These are phyloP conservation scores for Paratilapia polleni DNA, from an alignment of 2,113 vertebrate genomes.

Conservation along the genomic window DNA sequence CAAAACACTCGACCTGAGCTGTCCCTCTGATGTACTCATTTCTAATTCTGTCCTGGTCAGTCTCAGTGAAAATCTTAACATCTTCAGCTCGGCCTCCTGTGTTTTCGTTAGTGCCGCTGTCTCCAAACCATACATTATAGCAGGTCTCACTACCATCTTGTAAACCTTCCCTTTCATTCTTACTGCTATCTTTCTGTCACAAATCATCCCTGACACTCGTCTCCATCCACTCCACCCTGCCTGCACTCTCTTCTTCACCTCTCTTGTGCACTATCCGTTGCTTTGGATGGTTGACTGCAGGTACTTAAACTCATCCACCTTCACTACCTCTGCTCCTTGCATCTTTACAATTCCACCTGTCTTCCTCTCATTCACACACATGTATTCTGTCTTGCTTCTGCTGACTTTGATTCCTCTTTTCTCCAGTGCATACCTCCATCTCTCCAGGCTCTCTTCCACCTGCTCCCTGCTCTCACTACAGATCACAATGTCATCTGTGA, in stretches of 20 bases:
- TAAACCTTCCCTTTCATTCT: no score
- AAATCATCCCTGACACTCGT: background rate
- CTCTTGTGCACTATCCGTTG: no score
- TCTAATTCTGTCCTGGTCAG: background rate
- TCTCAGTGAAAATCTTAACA: background rate
- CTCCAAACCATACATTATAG: background rate
- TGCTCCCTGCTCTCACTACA: no score
- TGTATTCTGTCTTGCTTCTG: background rate
- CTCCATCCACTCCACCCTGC: background rate
- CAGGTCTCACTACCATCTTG: no score
- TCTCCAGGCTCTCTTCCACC: no score
- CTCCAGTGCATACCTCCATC: background rate
- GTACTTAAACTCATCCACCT: background rate
- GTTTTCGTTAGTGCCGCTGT: background rate
- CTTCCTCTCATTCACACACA: background rate
- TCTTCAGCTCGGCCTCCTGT: background rate
- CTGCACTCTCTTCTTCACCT: background rate
- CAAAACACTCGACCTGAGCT: background rate
- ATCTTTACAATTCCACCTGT: background rate
- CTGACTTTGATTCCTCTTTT: background rate
- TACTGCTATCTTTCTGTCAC: no score
- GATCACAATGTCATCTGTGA: no score
- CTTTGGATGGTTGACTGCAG: background rate
- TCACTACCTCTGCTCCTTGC: background rate
- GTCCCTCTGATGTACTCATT: background rate